Base-by-base conservation (phyloP, 2,797 vertebrate genomes). In the Enteromius fasciolatus region DNA sequence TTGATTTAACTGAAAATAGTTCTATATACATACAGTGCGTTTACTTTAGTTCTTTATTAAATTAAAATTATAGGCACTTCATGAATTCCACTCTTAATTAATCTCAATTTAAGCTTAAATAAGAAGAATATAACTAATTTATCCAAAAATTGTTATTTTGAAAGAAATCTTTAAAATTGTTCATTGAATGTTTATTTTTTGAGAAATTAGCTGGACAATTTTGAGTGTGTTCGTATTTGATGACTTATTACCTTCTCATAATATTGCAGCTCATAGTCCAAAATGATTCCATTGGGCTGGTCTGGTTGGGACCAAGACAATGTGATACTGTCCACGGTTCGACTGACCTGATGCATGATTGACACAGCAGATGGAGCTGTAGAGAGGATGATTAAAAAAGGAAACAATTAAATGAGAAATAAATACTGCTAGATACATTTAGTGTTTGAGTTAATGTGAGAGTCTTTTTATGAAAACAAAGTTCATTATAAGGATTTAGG, bases 271-370 rank as follows among this genome's bases (percentile, higher is more conserved):
- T 99, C 97, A 0, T 99, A 99, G 91, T 99, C 97, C 90, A 99
- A 91, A 89, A 99, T 99, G 84, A 98, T 94, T 0, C 98, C 98
- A 0, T 98, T 99, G 88, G 98, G 97, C 85, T 98, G 96, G 90
- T 98, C 97, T 0, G 98, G 98, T 88, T 99, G 97, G 28, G 98
- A 98, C 98, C 98, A 99, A 0, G 98, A 98, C 72, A 99, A 92
- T 3, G 97, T 98, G 86, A 99, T 97, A 92, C 96, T 97, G 91
- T 93, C 94, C 46, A 97, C 95, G 0, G 94, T 94, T 81, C 96
- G 95, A 91, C 94, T 97, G 78, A 99, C 96, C 90, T 98, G 97
- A 87, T 99, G 98, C 94, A 99, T 99, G 90, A 99, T 99, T 92
- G 97, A 97, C 76, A 99, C 97, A 0, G 95, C 92, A 0, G 98